Percentiles rank a stretch among this genome's conserved stretches.
Evolutionary conservation across 2,888 invertebrate species (phyloP).

Genomic region (Sphaerophoria taeniata): DNA sequence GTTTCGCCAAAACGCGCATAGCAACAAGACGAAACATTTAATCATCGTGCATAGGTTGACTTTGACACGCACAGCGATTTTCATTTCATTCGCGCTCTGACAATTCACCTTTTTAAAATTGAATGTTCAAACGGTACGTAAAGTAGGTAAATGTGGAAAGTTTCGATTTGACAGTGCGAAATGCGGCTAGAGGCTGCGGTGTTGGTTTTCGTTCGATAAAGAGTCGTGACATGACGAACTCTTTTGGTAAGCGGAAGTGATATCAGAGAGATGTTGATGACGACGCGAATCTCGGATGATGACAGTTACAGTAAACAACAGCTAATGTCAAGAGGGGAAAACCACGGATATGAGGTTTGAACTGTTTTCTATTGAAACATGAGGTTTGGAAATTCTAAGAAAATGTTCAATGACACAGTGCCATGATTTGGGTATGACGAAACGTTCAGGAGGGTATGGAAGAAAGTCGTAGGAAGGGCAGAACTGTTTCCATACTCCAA

Average conservation of each 20-base stretch:
- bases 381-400: not conserved
- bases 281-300: conserved; percentile 1
- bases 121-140: conserved; percentile 11
- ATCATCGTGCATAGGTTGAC: conserved; percentile 23
- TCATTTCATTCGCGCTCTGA: conserved; percentile 31
- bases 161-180: conserved; percentile 17
- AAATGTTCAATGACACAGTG: not conserved
- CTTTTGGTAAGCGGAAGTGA: conserved; percentile 65
- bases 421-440: not conserved
- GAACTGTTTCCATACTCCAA: not conserved
- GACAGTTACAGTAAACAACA: conserved; percentile 13
- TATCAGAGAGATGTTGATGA: conserved; percentile 46
- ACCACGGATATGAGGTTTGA: conserved; percentile 11
- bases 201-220: conserved; percentile 24
- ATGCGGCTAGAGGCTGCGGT: not conserved
- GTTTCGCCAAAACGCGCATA: conserved; percentile 53
- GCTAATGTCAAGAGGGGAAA: not conserved
- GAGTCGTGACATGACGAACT: conserved; percentile 61
- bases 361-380: conserved; percentile 5
- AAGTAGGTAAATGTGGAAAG: conserved; percentile 3
- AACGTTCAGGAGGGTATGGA: too few species aligned
- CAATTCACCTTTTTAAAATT: conserved; percentile 37
- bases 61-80: conserved; percentile 45
- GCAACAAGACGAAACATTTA: conserved; percentile 60
- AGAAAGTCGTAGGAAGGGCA: too few species aligned